Conservation (phyloP, 2,797 vertebrate genomes). For the Cirrhinus mrigala region DNA sequence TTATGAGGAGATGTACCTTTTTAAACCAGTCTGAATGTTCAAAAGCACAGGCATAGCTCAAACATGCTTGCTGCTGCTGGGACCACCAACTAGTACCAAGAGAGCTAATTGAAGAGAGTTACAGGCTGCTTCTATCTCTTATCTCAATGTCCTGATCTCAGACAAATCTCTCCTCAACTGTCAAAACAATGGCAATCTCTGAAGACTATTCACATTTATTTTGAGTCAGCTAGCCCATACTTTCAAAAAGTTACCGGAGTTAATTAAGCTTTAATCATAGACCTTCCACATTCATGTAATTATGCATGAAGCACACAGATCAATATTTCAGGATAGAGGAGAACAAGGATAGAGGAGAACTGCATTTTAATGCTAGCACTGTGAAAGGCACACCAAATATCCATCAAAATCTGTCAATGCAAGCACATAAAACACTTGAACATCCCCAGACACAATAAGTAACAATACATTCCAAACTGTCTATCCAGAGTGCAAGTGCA, state of each 20-base stretch:
- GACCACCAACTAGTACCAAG: background rate
- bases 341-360: conserved; percentile 59
- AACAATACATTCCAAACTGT: background rate
- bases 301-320: conserved; percentile 73
- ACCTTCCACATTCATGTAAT: conserved; percentile 81
- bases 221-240: background rate
- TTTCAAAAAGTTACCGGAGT: conserved; percentile 77
- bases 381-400: background rate
- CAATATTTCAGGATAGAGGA: conserved; percentile 76
- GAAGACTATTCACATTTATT: background rate
- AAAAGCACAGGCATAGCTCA: background rate
- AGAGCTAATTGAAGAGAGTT: background rate
- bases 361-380: background rate
- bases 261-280: conserved; percentile 72
- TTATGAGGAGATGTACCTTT: background rate
- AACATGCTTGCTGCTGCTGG: background rate
- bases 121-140: background rate
- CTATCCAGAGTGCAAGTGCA: background rate
- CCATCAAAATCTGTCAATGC: background rate
- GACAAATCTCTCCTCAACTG: background rate
- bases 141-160: background rate
- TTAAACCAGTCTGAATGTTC: background rate
- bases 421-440: background rate
- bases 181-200: background rate
- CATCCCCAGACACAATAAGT: background rate